phyloP scores from a whole-genome alignment of 2,888 invertebrate species.

The Callyntrura guangdongensis region DNA sequence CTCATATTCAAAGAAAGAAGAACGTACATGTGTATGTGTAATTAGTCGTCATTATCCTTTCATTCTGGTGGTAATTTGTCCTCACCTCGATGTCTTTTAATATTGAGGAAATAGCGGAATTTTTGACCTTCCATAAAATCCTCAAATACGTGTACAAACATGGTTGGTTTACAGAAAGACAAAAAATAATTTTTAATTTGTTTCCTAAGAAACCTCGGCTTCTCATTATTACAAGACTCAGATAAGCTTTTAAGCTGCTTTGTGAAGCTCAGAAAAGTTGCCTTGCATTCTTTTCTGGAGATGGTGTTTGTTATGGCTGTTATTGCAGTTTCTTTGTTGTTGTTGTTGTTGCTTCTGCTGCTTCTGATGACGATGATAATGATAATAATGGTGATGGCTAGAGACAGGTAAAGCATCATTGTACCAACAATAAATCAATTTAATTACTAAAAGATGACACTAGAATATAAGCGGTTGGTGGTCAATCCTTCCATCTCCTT shows the following conservation, averaged over 20 bases:
- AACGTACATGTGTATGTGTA: background rate
- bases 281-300: background rate
- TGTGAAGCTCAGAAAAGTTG: background rate
- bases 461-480: slow-evolving; percentile 71
- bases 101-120: slow-evolving; percentile 42
- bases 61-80: background rate
- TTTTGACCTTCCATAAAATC: slow-evolving; percentile 27
- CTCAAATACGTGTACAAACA: background rate
- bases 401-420: slow-evolving; percentile 52
- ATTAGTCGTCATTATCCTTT: slow-evolving; percentile 23
- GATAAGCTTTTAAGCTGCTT: background rate
- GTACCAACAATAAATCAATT: slow-evolving; percentile 75
- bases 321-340: background rate
- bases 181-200: background rate
- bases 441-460: slow-evolving; percentile 76
- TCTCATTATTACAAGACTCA: background rate
- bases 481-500: slow-evolving; percentile 68
- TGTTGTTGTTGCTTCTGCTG: background rate
- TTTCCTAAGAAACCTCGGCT: background rate
- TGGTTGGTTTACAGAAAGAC: background rate
- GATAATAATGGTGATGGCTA: slow-evolving; percentile 30
- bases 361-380: background rate
- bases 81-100: slow-evolving; percentile 32
- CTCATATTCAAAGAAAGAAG: background rate
- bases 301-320: background rate